Percentiles rank a stretch among this genome's conserved stretches.
phyloP scores from a whole-genome alignment of 2,888 invertebrate genomes.

The Nipponacmea schrenckii region DNA sequence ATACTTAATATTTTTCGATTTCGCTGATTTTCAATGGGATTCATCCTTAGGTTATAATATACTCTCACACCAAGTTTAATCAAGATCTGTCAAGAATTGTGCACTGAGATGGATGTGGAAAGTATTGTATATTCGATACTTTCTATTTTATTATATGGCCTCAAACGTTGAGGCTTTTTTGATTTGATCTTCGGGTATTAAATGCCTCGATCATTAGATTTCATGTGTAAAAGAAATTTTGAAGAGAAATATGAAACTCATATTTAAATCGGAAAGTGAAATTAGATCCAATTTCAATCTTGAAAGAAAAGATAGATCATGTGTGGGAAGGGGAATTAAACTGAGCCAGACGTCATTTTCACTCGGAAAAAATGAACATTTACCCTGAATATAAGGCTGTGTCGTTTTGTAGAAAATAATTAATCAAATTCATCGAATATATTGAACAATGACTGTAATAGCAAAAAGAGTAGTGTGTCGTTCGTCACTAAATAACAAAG shows the following conservation, averaged over 20 bases:
- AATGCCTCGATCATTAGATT: background rate
- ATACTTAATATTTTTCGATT: no score
- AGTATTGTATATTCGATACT: no score
- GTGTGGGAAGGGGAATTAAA: background rate
- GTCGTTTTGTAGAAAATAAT: background rate
- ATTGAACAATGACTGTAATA: background rate
- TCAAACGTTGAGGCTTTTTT: no score
- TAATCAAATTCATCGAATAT: constrained; percentile 9
- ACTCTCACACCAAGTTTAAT: no score
- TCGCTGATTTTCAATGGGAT: no score
- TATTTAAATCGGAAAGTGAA: constrained; percentile 1
- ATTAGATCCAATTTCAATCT: background rate
- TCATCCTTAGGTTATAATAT: no score
- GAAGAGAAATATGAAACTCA: background rate
- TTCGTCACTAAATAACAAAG: background rate
- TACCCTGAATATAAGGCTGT: background rate
- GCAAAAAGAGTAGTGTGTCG: no score
- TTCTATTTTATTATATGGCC: no score
- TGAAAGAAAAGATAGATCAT: background rate
- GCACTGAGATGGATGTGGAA: no score
- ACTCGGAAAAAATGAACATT: background rate
- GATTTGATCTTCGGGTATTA: no score
- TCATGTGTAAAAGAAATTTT: background rate
- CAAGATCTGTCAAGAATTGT: no score
- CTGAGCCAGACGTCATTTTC: background rate